Evolutionary conservation across 2,888 invertebrate genomes (phyloP).

Genomic region (Chloroclysta siterata): DNA sequence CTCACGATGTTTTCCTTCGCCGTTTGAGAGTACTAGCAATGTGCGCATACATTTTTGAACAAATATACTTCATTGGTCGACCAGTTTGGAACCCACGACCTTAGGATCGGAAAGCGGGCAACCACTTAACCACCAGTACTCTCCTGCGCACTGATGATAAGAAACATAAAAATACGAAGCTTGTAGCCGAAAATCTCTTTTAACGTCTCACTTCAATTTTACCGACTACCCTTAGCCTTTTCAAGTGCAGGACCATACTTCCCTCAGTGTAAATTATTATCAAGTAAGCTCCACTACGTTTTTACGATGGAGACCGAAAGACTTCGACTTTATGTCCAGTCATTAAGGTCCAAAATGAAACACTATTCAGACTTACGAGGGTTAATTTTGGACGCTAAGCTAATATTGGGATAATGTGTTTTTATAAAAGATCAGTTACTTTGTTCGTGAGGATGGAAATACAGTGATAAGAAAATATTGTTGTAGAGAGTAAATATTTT

Average conservation of each 20-base stretch:
- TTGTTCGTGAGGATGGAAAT: slow-evolving; percentile 6
- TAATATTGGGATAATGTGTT: slow-evolving; percentile 25
- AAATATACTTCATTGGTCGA: too few relatives aligned
- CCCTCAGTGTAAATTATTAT: slow-evolving; percentile 45
- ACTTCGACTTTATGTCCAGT: slow-evolving; percentile 12
- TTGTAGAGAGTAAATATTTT: neutral
- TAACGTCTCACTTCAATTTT: slow-evolving; percentile 17
- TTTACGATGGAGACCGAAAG: slow-evolving; percentile 33
- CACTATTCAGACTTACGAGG: slow-evolving; percentile 8
- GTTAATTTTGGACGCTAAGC: slow-evolving; percentile 27
- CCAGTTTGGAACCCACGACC: too few relatives aligned
- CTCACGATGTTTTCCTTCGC: too few relatives aligned
- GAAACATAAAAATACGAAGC: neutral
- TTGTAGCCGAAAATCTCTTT: slow-evolving; percentile 15
- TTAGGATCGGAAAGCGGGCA: too few relatives aligned
- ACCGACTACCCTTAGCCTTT: slow-evolving; percentile 17
- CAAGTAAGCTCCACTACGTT: slow-evolving; percentile 41
- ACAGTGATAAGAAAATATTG: neutral
- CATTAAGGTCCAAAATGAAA: slow-evolving; percentile 22
- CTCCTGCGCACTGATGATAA: too few relatives aligned
- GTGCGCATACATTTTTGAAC: too few relatives aligned
- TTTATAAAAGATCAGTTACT: slow-evolving; percentile 25
- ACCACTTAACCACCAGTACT: too few relatives aligned
- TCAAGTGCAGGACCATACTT: slow-evolving; percentile 38
- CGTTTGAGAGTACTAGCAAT: too few relatives aligned